Evolutionary conservation across 2,888 invertebrate species (phyloP).

Genomic region (Lysandra coridon): DNA sequence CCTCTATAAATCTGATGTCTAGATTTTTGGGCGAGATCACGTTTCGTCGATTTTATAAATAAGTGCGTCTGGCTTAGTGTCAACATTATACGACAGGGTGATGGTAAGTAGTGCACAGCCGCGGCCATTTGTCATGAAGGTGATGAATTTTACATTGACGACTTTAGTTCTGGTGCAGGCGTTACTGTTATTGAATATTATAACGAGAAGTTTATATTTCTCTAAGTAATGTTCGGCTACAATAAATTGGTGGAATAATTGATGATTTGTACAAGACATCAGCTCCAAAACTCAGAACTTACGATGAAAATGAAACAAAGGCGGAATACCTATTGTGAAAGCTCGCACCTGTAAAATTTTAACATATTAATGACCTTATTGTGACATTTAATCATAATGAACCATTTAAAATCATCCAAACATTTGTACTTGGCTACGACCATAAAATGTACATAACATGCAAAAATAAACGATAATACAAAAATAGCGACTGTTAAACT

Average conservation of each 20-base stretch:
- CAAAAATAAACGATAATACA: slow-evolving; percentile 7
- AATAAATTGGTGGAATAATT: not conserved
- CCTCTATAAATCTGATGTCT: slow-evolving; percentile 57
- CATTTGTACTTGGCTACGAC: not conserved
- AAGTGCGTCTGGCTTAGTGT: slow-evolving; percentile 43
- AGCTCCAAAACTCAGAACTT: too few relatives aligned
- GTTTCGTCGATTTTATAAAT: slow-evolving; percentile 52
- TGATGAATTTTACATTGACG: slow-evolving; percentile 60
- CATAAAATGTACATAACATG: slow-evolving; percentile 12
- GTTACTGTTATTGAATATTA: not conserved
- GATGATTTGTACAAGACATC: not conserved
- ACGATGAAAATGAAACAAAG: not conserved
- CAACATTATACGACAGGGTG: slow-evolving; percentile 55
- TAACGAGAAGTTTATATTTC: not conserved
- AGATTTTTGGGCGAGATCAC: slow-evolving; percentile 55
- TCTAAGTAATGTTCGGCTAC: not conserved
- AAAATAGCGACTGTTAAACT: slow-evolving; percentile 19
- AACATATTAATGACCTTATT: not conserved
- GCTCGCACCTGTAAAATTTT: not conserved
- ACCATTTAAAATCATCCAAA: not conserved
- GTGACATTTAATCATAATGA: not conserved
- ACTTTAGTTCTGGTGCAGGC: slow-evolving; percentile 40
- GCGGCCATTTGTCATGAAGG: slow-evolving; percentile 65
- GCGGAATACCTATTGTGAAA: not conserved
- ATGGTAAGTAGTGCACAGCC: slow-evolving; percentile 65